Evolutionary conservation across 2,113 vertebrate species (phyloP).

Genomic region (Perca schrenkii): DNA sequence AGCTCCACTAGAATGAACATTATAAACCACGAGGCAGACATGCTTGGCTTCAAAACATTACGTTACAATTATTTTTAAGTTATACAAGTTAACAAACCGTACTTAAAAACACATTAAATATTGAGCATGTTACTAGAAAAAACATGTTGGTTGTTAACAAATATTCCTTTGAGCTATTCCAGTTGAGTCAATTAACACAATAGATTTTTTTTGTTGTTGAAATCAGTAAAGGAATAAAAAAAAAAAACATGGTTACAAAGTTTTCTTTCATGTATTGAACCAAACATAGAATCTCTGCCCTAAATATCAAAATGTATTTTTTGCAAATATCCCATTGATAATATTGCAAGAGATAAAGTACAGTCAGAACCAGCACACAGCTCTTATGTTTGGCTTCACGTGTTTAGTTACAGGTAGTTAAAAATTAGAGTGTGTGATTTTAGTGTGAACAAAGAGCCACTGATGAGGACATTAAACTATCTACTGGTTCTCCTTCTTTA

Average conservation of each 20-base stretch:
- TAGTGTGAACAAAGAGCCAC: conserved; percentile 67
- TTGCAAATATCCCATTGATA: conserved; percentile 72
- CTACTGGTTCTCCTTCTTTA: conserved; percentile 48
- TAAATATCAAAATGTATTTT: conserved; percentile 72
- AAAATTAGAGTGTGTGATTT: conserved; percentile 65
- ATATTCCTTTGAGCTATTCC: conserved; percentile 66
- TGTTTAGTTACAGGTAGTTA: conserved; percentile 57
- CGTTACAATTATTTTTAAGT: conserved; percentile 78
- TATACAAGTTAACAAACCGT: conserved; percentile 79
- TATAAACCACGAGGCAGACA: conserved; percentile 79
- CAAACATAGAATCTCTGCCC: conserved; percentile 68
- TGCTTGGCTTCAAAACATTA: conserved; percentile 79
- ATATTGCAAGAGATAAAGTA: conserved; percentile 77
- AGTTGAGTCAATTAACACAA: conserved; percentile 69
- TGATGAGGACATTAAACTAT: conserved; percentile 21
- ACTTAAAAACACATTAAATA: conserved; percentile 83
- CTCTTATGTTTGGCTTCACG: conserved; percentile 58
- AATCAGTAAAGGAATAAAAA: conserved; percentile 51
- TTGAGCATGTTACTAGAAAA: conserved; percentile 76
- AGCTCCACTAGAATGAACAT: conserved; percentile 65
- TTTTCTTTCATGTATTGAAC: conserved; percentile 36
- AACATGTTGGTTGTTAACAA: conserved; percentile 63
- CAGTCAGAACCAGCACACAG: conserved; percentile 59
- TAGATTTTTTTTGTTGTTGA: conserved; percentile 8
- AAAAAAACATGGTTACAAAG: conserved; percentile 55